These are phyloP conservation scores for Sorex araneus DNA, from an alignment of 2,113 vertebrate species.

Conservation along the genomic window DNA sequence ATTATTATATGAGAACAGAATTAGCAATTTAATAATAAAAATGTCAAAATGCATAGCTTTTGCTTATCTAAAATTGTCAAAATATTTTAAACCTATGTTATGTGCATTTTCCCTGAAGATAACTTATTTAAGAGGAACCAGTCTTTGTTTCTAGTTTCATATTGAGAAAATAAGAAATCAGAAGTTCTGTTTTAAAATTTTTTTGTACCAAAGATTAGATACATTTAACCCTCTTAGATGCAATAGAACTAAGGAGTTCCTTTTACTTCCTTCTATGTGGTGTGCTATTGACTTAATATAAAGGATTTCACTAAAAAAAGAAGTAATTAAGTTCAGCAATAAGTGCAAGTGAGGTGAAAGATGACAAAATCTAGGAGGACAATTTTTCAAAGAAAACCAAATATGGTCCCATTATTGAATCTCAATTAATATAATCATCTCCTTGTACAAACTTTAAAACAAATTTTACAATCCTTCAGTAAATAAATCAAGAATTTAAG, in stretches of 20 bases:
- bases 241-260: not conserved
- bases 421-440: slow-evolving; percentile 15
- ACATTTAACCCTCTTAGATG: not conserved
- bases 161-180: slow-evolving; percentile 41
- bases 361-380: not conserved
- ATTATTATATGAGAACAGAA: not conserved
- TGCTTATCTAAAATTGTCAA: slow-evolving; percentile 13
- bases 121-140: slow-evolving; percentile 2
- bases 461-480: not conserved
- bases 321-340: not conserved
- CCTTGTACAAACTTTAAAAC: not conserved
- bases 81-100: slow-evolving; percentile 21
- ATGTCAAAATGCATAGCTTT: slow-evolving; percentile 6
- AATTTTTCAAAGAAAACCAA: not conserved
- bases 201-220: slow-evolving; percentile 6
- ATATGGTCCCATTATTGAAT: not conserved
- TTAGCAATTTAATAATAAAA: slow-evolving; percentile 20
- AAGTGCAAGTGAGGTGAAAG: slow-evolving; percentile 14
- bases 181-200: too few relatives aligned
- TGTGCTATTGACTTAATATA: not conserved
- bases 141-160: not conserved
- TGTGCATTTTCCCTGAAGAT: not conserved
- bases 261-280: slow-evolving; percentile 2
- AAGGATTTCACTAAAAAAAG: not conserved
- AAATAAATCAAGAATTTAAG: not conserved